phyloP scores from a whole-genome alignment of 2,797 vertebrate species.

The Pogoniulus pusillus region DNA sequence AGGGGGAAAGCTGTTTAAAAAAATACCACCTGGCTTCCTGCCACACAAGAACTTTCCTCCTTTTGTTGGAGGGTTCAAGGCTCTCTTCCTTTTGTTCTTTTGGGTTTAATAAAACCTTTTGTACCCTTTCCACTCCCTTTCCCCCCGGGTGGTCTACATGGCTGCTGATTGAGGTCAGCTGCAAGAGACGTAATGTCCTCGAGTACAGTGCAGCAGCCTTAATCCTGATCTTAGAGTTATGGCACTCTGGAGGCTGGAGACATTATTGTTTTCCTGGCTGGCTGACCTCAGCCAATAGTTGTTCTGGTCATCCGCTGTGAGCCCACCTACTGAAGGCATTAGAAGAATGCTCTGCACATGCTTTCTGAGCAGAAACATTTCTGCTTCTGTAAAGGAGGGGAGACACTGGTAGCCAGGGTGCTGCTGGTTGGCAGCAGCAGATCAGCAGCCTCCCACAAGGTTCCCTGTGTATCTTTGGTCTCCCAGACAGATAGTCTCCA shows the following conservation, averaged over 20 bases:
- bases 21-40: conserved; percentile 39
- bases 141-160: conserved; percentile 46
- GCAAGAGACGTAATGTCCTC: not conserved
- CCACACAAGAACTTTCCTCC: conserved; percentile 36
- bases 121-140: conserved; percentile 42
- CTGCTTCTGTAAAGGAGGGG: not conserved
- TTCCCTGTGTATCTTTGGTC: not conserved
- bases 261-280: conserved; percentile 52
- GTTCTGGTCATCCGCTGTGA: not conserved
- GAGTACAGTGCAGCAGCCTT: conserved; percentile 14
- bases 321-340: conserved; percentile 39
- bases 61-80: conserved; percentile 45
- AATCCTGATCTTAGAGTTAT: conserved; percentile 49
- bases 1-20: conserved; percentile 38
- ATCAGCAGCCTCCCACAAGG: not conserved
- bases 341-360: conserved; percentile 19
- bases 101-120: conserved; percentile 58
- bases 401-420: not conserved
- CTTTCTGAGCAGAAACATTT: conserved; percentile 17
- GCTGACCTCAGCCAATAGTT: conserved; percentile 52
- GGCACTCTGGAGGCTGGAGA: conserved; percentile 16
- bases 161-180: conserved; percentile 56
- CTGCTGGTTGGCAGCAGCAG: not conserved
- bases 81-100: conserved; percentile 61
- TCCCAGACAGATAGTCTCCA: not conserved